Evolutionary conservation across 2,113 vertebrate species (phyloP).

Genomic region (Spizaetus ornatus): DNA sequence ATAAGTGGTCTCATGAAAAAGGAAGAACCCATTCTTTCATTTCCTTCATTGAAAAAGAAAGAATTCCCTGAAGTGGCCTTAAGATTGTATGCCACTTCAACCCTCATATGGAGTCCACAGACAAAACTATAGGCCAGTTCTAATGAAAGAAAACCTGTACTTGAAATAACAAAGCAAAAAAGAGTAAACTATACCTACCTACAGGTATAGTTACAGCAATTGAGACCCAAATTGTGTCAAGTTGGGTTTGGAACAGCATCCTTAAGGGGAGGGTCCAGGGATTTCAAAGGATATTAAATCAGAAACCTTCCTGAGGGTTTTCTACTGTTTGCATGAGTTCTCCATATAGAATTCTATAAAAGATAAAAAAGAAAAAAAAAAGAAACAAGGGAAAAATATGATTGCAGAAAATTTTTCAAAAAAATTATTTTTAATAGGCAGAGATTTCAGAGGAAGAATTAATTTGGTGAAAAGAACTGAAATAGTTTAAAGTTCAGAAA

Average conservation of each 20-base stretch:
- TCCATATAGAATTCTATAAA: not conserved
- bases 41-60: not conserved
- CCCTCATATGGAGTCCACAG: not conserved
- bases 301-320: not conserved
- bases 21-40: not conserved
- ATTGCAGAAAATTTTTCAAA: not conserved
- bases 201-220: not conserved
- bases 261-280: not conserved
- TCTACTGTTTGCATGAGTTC: not conserved
- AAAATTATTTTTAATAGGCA: not conserved
- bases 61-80: not conserved
- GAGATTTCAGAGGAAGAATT: not conserved
- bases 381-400: not conserved
- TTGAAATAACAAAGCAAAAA: not conserved
- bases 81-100: not conserved
- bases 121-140: not conserved
- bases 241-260: not conserved
- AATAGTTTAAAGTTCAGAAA: not conserved
- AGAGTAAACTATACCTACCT: not conserved
- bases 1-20: not conserved
- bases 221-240: not conserved
- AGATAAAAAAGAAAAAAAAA: not conserved
- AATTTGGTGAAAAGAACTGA: not conserved
- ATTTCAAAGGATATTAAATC: not conserved
- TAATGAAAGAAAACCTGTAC: not conserved